phyloP scores from a whole-genome alignment of 2,113 vertebrate genomes.

The Coreoperca whiteheadi region DNA sequence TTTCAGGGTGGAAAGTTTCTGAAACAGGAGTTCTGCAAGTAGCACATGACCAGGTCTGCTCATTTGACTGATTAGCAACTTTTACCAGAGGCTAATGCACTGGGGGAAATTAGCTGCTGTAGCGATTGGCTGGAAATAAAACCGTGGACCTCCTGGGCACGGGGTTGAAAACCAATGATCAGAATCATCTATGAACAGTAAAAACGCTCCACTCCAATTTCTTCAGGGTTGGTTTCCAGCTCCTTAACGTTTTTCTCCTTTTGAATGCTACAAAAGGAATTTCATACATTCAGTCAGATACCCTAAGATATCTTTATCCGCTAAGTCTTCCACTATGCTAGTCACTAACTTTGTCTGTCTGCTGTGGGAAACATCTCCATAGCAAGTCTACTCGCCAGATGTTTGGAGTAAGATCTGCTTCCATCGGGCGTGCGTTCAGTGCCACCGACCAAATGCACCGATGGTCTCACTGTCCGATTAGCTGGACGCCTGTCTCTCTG shows the following conservation, averaged over 20 bases:
- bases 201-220: conserved; percentile 19
- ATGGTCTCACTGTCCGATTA: conserved; percentile 48
- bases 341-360: neutral
- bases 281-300: conserved; percentile 16
- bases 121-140: conserved; percentile 47
- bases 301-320: neutral
- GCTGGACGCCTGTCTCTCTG: conserved; percentile 29
- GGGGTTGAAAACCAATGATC: conserved; percentile 35
- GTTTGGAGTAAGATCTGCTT: conserved; percentile 5
- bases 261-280: neutral
- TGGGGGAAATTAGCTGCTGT: conserved; percentile 44
- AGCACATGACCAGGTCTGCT: neutral
- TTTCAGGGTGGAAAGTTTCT: neutral
- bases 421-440: neutral
- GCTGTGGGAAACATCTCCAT: neutral
- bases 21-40: neutral
- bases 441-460: conserved; percentile 39
- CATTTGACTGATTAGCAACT: conserved; percentile 37
- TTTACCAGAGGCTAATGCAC: conserved; percentile 12
- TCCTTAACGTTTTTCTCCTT: neutral
- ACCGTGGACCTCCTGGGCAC: conserved; percentile 11
- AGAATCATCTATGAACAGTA: conserved; percentile 20
- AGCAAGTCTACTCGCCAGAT: neutral
- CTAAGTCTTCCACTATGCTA: neutral
- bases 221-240: conserved; percentile 4